phyloP scores from a whole-genome alignment of 2,888 invertebrate genomes.

The Zygogramma bicolorata region DNA sequence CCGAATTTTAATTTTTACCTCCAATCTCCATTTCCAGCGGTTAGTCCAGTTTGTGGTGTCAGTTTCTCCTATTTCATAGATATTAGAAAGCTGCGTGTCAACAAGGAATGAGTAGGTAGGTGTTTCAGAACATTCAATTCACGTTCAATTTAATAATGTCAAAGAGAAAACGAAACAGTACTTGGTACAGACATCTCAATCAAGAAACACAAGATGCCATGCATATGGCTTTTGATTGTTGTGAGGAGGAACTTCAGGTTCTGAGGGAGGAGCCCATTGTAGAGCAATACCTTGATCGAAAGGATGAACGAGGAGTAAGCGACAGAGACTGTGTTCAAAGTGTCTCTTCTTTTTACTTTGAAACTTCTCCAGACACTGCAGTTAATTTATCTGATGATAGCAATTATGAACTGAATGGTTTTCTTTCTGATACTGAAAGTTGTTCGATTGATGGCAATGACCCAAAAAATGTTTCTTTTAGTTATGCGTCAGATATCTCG shows the following conservation, averaged over 20 bases:
- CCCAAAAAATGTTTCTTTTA: too few species aligned
- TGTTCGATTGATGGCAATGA: too few species aligned
- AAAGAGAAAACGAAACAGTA: constrained; percentile 10
- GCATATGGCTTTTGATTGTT: constrained; percentile 1
- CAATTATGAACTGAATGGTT: too few species aligned
- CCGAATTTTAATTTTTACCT: too few species aligned
- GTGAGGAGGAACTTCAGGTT: background rate
- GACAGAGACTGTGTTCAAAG: background rate
- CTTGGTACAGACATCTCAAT: constrained; percentile 2
- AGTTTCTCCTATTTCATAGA: background rate
- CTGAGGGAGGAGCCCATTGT: background rate
- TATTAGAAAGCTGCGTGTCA: background rate
- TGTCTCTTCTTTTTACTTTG: too few species aligned
- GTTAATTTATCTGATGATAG: too few species aligned
- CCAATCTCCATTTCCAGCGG: too few species aligned
- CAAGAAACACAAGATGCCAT: constrained; percentile 10
- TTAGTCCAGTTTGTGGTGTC: too few species aligned
- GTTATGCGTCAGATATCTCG: too few species aligned
- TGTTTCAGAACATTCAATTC: background rate
- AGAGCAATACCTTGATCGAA: constrained; percentile 1
- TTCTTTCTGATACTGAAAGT: too few species aligned
- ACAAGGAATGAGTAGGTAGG: background rate
- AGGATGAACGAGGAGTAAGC: background rate
- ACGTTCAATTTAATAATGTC: background rate
- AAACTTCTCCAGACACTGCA: too few species aligned